Evolutionary conservation across 1,140 invertebrate species (phyloP).

Genomic region (Pseudoatta argentina): DNA sequence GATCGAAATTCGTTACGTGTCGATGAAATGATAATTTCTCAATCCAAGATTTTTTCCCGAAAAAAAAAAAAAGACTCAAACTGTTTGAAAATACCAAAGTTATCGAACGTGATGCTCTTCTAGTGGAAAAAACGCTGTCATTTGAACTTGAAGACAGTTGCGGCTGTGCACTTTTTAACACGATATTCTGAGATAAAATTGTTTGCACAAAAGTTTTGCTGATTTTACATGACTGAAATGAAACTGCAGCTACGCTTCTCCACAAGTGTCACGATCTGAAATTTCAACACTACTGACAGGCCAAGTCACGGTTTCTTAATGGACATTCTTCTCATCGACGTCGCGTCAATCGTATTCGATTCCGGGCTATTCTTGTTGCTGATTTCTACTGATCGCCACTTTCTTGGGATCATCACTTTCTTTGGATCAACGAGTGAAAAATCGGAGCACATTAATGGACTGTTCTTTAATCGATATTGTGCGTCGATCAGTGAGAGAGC

Average conservation of each 20-base stretch:
- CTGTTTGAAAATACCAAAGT: neutral
- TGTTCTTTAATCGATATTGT: slow-evolving; percentile 43
- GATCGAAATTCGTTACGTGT: neutral
- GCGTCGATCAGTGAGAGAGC: slow-evolving; percentile 36
- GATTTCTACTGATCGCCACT: slow-evolving; percentile 7
- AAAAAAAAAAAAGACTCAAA: neutral
- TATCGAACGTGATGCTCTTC: neutral
- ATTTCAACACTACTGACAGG: neutral
- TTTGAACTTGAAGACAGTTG: slow-evolving; percentile 18
- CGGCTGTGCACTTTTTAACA: neutral
- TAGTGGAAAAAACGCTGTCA: slow-evolving; percentile 17
- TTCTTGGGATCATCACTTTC: neutral
- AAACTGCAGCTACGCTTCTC: neutral
- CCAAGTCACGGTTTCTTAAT: neutral
- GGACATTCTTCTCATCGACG: neutral
- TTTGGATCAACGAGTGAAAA: slow-evolving; percentile 8
- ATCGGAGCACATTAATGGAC: slow-evolving; percentile 7
- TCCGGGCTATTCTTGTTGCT: neutral
- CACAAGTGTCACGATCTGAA: neutral
- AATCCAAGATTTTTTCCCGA: neutral
- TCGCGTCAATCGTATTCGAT: neutral
- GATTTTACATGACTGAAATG: neutral
- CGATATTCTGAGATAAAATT: neutral
- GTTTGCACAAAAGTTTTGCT: neutral
- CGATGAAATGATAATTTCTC: slow-evolving; percentile 1